Conservation (phyloP, 2,797 vertebrate species). For the Scolopax rusticola region DNA sequence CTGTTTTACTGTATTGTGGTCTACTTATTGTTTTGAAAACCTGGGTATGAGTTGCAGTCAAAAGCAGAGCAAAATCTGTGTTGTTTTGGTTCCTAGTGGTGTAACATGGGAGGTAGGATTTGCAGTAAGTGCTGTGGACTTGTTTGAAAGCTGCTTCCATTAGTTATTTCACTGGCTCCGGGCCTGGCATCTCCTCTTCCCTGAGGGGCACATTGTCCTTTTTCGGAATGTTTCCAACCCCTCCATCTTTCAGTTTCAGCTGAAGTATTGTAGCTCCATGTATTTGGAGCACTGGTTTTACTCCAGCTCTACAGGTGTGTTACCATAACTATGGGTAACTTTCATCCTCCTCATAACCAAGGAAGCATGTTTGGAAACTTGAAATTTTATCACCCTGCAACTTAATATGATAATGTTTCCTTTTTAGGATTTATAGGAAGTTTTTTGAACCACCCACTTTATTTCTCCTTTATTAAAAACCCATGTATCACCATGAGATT, state of each 20-base stretch:
- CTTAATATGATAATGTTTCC: background rate
- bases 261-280: background rate
- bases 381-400: background rate
- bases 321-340: rapidly evolving
- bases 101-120: background rate
- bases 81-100: background rate
- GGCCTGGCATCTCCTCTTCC: background rate
- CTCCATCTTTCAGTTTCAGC: background rate
- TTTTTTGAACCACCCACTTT: background rate
- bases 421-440: background rate
- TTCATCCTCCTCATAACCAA: background rate
- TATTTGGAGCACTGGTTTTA: background rate
- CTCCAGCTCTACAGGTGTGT: background rate
- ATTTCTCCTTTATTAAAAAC: background rate
- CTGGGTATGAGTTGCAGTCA: background rate
- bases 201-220: background rate
- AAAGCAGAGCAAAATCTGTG: background rate
- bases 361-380: background rate
- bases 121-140: background rate
- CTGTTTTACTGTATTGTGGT: background rate
- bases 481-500: background rate
- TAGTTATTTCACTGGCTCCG: background rate
- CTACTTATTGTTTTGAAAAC: background rate
- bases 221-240: background rate
- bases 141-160: background rate